Evolutionary conservation across 2,888 invertebrate species (phyloP).

Genomic region (Leucania comma): DNA sequence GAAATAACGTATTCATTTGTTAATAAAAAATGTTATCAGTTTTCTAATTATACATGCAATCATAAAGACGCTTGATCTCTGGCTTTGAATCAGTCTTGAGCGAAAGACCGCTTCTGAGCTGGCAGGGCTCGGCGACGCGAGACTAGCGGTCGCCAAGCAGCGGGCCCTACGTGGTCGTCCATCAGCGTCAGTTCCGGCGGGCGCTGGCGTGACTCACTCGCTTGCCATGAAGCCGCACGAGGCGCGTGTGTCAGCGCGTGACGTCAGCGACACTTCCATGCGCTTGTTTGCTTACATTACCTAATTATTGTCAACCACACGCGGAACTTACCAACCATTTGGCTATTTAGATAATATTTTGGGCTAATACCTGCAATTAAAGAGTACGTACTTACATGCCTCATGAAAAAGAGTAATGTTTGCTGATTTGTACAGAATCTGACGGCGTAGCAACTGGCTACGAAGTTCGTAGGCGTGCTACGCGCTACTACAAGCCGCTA

Average conservation of each 20-base stretch:
- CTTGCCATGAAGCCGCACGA: constrained; percentile 54
- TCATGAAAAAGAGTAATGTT: not conserved
- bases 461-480: constrained; percentile 48
- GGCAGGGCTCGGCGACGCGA: not conserved
- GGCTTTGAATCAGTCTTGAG: not conserved
- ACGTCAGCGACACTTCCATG: constrained; percentile 44
- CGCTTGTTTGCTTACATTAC: constrained; percentile 44
- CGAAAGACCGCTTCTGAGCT: not conserved
- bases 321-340: constrained; percentile 28
- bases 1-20: not conserved
- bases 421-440: not conserved
- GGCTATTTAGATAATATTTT: constrained; percentile 19
- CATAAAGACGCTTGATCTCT: too few relatives aligned
- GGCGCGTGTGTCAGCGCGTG: constrained; percentile 58
- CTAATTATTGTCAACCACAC: constrained; percentile 30
- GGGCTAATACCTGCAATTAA: not conserved
- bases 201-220: constrained; percentile 54
- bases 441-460: constrained; percentile 38
- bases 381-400: not conserved
- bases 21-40: too few relatives aligned
- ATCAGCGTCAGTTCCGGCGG: constrained; percentile 2
- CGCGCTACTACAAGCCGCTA: constrained; percentile 46
- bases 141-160: too few relatives aligned
- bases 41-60: too few relatives aligned
- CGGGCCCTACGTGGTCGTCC: not conserved